Evolutionary conservation across 2,888 invertebrate genomes (phyloP).

Genomic region (Hyposoter didymator): DNA sequence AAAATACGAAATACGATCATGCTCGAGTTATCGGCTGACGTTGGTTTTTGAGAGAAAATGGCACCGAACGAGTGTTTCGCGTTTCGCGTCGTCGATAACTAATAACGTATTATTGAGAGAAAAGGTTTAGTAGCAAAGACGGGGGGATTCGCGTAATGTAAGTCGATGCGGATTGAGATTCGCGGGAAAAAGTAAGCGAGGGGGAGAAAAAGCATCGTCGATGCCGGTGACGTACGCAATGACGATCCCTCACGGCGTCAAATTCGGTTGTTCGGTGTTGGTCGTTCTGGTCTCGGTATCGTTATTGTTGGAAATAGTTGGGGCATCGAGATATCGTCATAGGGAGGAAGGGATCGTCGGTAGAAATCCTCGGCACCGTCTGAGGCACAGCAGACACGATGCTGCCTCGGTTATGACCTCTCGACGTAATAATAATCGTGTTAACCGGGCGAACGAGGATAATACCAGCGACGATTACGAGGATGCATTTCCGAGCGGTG

Average conservation of each 20-base stretch:
- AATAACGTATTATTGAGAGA: neutral
- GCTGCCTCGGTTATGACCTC: slow-evolving; percentile 64
- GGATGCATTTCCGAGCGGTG: slow-evolving; percentile 55
- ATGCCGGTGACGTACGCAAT: slow-evolving; percentile 68
- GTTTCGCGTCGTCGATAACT: no score
- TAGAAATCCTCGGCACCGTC: slow-evolving; percentile 74
- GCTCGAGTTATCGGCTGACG: neutral
- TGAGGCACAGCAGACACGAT: slow-evolving; percentile 80
- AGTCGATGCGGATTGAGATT: slow-evolving; percentile 61
- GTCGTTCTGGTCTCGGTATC: slow-evolving; percentile 70
- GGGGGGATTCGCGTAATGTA: slow-evolving; percentile 49
- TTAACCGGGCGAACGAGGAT: slow-evolving; percentile 66
- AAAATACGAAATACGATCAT: slow-evolving; percentile 8
- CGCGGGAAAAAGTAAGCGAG: slow-evolving; percentile 45
- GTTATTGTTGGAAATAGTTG: slow-evolving; percentile 67
- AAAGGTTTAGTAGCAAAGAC: no score
- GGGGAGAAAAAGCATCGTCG: neutral
- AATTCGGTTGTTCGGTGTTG: slow-evolving; percentile 72
- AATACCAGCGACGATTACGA: slow-evolving; percentile 67
- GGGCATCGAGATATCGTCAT: slow-evolving; percentile 73
- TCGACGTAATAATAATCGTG: slow-evolving; percentile 58
- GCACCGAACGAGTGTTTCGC: no score
- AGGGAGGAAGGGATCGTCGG: slow-evolving; percentile 67
- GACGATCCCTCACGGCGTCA: slow-evolving; percentile 73
- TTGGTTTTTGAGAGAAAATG: neutral